Evolutionary conservation across 2,113 vertebrate species (phyloP).

Genomic region (Osmerus eperlanus): DNA sequence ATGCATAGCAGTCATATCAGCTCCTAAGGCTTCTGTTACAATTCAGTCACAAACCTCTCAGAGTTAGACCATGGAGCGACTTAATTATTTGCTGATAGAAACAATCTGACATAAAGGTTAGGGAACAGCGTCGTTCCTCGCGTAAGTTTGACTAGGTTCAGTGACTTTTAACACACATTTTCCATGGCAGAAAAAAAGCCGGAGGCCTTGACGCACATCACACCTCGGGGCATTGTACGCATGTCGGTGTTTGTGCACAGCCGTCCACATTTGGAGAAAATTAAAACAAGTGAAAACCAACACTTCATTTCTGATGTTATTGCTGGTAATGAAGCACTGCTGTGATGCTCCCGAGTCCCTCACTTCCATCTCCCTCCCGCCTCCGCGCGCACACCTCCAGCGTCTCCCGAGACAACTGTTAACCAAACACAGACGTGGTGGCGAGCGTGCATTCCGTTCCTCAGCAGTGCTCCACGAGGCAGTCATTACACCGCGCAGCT

Average conservation of each 20-base stretch:
- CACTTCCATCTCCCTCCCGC: constrained; percentile 33
- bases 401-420: constrained; percentile 51
- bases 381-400: constrained; percentile 41
- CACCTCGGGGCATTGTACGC: constrained; percentile 64
- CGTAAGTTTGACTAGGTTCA: constrained; percentile 27
- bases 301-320: constrained; percentile 71
- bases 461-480: constrained; percentile 19
- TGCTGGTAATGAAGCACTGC: constrained; percentile 67
- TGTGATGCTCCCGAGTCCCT: constrained; percentile 43
- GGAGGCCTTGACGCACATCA: constrained; percentile 58
- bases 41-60: no score
- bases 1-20: not conserved
- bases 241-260: constrained; percentile 32
- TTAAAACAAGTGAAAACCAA: constrained; percentile 71
- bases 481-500: constrained; percentile 53
- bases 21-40: no score
- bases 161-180: constrained; percentile 42
- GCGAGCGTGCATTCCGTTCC: constrained; percentile 47
- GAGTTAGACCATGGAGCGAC: no score
- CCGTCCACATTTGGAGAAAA: constrained; percentile 66
- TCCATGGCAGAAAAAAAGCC: constrained; percentile 31
- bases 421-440: constrained; percentile 67
- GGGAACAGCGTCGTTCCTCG: constrained; percentile 33
- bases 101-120: constrained; percentile 5
- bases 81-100: no score